Percentiles rank a stretch among this genome's conserved stretches.
Evolutionary conservation across 2,888 invertebrate species (phyloP).

Genomic region (Dorcus parallelipipedus): DNA sequence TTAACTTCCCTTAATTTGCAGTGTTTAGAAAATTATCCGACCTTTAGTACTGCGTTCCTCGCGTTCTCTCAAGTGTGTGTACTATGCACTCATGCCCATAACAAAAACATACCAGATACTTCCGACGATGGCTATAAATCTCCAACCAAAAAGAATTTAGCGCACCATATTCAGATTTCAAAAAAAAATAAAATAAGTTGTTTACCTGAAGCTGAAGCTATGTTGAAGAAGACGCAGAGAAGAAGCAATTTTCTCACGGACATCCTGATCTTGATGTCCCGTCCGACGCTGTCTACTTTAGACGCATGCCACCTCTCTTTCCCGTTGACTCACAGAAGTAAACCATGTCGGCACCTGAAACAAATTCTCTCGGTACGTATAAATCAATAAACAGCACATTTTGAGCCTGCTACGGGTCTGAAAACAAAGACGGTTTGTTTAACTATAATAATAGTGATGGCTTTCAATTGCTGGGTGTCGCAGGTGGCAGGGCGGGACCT

Average conservation of each 20-base stretch:
- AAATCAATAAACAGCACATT: neutral
- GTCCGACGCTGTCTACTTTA: conserved; percentile 42
- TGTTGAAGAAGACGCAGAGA: conserved; percentile 27
- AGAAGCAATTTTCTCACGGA: conserved; percentile 21
- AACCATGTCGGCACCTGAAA: conserved; percentile 44
- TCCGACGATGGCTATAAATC: no score
- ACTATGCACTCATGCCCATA: no score
- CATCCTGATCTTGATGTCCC: conserved; percentile 26
- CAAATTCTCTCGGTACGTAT: conserved; percentile 9
- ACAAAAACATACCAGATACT: no score
- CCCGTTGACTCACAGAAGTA: conserved; percentile 40
- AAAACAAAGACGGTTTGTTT: neutral
- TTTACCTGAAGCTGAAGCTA: conserved; percentile 28
- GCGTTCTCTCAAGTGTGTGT: no score
- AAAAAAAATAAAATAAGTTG: no score
- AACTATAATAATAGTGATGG: conserved; percentile 33
- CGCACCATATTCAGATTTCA: no score
- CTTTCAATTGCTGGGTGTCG: conserved; percentile 41
- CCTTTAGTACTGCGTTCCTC: conserved; percentile 21
- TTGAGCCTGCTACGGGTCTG: neutral
- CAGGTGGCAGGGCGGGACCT: conserved; percentile 43
- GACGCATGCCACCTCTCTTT: conserved; percentile 39
- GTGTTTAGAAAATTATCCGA: conserved; percentile 44
- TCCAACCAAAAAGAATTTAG: no score
- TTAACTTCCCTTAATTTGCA: conserved; percentile 44